phyloP scores from a whole-genome alignment of 1,140 invertebrate genomes.

The Ectropis grisescens region DNA sequence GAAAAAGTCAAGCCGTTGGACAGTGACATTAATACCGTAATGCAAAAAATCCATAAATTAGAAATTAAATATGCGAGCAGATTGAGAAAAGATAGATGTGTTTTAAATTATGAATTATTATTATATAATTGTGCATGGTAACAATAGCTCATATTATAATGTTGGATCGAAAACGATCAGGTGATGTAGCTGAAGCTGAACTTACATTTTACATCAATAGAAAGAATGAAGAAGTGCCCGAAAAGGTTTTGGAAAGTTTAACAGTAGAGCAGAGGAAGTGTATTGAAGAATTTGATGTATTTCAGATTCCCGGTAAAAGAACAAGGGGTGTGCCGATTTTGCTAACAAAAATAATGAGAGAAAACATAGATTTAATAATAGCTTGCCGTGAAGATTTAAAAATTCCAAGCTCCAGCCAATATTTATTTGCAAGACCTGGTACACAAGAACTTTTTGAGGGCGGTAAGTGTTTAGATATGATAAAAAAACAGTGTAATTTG shows the following conservation, averaged over 20 bases:
- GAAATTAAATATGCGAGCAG: constrained; percentile 1
- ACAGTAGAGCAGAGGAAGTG: background rate
- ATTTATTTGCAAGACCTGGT: constrained; percentile 1
- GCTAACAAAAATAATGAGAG: constrained; percentile 1
- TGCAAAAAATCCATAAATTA: constrained; percentile 5
- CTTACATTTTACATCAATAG: background rate
- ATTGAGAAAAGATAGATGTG: constrained; percentile 1
- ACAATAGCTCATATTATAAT: constrained; percentile 8
- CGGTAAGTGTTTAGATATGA: constrained; percentile 1
- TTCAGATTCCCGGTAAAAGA: constrained; percentile 1
- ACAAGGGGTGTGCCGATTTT: constrained; percentile 1
- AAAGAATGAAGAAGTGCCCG: background rate
- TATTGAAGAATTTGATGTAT: constrained; percentile 1
- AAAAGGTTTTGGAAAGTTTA: constrained; percentile 1
- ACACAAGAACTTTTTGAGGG: constrained; percentile 1
- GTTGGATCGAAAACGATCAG: constrained; percentile 1
- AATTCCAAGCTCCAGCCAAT: background rate
- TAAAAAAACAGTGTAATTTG: constrained; percentile 4
- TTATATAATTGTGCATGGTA: constrained; percentile 1
- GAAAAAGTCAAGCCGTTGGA: constrained; percentile 3
- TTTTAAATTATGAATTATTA: constrained; percentile 5
- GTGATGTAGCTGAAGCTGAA: background rate
- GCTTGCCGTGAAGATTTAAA: constrained; percentile 1
- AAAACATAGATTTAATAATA: constrained; percentile 2
- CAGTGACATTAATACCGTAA: constrained; percentile 1